A percentile compares a stretch with the other conserved stretches of the same genome.
These are phyloP conservation scores for Thalassarche chlororhynchos DNA, from an alignment of 2,113 vertebrate genomes.

Conservation along the genomic window DNA sequence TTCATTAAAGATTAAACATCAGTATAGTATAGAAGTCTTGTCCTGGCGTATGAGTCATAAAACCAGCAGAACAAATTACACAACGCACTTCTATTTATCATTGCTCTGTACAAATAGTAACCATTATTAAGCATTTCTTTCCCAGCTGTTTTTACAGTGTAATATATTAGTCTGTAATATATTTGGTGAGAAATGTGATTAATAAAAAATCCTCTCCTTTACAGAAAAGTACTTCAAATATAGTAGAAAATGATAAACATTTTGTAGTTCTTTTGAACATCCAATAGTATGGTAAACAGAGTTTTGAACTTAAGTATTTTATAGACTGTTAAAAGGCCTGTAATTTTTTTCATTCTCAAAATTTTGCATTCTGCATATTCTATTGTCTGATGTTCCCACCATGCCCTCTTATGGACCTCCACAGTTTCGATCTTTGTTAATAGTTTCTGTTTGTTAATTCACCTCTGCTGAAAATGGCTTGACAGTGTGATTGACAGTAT, in stretches of 20 bases:
- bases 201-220: not conserved
- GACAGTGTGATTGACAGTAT: not conserved
- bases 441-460: not conserved
- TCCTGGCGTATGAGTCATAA: not conserved
- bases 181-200: not conserved
- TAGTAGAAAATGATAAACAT: not conserved
- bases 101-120: not conserved
- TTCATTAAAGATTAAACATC: not conserved
- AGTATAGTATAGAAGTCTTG: not conserved
- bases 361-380: not conserved
- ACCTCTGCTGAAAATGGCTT: not conserved
- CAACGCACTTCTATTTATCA: not conserved
- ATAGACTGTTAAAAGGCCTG: not conserved
- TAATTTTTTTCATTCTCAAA: not conserved
- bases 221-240: not conserved
- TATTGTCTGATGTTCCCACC: not conserved
- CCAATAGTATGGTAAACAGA: not conserved
- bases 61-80: not conserved
- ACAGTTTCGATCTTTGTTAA: not conserved
- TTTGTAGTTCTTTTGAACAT: not conserved
- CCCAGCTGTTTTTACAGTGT: not conserved
- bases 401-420: not conserved
- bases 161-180: not conserved
- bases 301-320: not conserved
- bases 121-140: not conserved